A percentile compares a stretch with the other conserved stretches of the same genome.
Conservation (phyloP, 2,888 invertebrate genomes). For the Hirtodrosophila cameraria region DNA sequence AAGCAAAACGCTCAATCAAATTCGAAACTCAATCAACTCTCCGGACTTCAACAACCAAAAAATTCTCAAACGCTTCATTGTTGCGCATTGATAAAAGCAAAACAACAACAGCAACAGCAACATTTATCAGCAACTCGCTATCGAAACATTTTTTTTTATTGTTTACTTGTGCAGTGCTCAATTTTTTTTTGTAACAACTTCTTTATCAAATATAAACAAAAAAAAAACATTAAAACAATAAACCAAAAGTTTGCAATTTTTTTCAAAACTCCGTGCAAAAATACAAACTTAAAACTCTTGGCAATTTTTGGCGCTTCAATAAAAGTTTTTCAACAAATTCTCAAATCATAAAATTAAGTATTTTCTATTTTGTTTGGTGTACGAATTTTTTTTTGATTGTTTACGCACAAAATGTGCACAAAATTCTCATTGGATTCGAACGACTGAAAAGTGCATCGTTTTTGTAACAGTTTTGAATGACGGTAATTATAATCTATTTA, state of each 20-base stretch:
- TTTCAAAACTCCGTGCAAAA: too few species aligned
- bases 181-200: constrained; percentile 22
- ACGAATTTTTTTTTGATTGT: constrained; percentile 47
- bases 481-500: constrained; percentile 47
- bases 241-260: too few species aligned
- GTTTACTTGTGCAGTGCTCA: constrained; percentile 49
- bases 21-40: constrained; percentile 26
- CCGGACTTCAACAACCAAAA: constrained; percentile 21
- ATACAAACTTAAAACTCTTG: background rate
- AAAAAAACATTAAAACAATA: constrained; percentile 4
- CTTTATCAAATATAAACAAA: background rate
- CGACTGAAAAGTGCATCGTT: constrained; percentile 76
- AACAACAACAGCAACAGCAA: constrained; percentile 15
- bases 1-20: constrained; percentile 27
- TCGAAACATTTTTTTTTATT: constrained; percentile 39
- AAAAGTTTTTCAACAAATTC: constrained; percentile 11
- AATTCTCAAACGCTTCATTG: constrained; percentile 32
- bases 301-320: constrained; percentile 8
- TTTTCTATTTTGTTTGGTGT: constrained; percentile 35
- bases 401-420: constrained; percentile 74
- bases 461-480: constrained; percentile 15
- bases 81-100: too few species aligned
- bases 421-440: constrained; percentile 73
- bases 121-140: constrained; percentile 23
- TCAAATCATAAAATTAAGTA: constrained; percentile 14